Evolutionary conservation across 2,888 invertebrate species (phyloP), one percentile per base, ranked within the genome.

Genomic region (Anoncus sp.): DNA sequence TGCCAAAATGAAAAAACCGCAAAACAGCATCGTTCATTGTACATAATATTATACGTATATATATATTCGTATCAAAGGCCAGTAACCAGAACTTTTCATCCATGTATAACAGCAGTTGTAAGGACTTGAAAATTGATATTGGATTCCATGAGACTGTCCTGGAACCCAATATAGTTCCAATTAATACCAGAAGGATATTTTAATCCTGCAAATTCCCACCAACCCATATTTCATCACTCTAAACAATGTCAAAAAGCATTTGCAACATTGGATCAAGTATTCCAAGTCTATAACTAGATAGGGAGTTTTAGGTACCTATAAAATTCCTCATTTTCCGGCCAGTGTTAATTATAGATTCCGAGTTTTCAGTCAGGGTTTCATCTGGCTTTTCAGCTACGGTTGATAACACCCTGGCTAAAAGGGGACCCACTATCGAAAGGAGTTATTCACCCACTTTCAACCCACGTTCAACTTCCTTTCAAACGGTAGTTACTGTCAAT

Each of bases 1-100:
- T n/a, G n/a, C n/a, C n/a, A n/a, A n/a, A n/a, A n/a, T n/a, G 16
- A 12, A 43, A 43, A n/a, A 89, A 88, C 88, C 86, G 86, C 87
- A 87, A 86, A 88, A 85, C 83, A 83, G 80, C 83, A 80, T 75
- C 59, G 65, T 55, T 78, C 79, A 83, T 85, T 83, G 83, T 84
- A 79, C 57, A 20, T 51, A 47, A 18, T 24, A 14, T 51, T 55
- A 16, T 55, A 43, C n/a, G n/a, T 57, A 70, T 35, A 24, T 27
- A 70, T 49, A 60, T 59, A 49, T 60, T 35, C 60, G 60, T 70
- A 51, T 47, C 20, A 57, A 57, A 27, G 47, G 27, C 3, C 53
- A 35, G 45, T 65, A 65, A 65, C 49, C 10, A 49, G 63, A 65
- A 65, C 63, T 49, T 22, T 38, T 40, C 18, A 14, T 53, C 22